phyloP scores from a whole-genome alignment of 2,113 vertebrate genomes.

The Mellivora capensis region DNA sequence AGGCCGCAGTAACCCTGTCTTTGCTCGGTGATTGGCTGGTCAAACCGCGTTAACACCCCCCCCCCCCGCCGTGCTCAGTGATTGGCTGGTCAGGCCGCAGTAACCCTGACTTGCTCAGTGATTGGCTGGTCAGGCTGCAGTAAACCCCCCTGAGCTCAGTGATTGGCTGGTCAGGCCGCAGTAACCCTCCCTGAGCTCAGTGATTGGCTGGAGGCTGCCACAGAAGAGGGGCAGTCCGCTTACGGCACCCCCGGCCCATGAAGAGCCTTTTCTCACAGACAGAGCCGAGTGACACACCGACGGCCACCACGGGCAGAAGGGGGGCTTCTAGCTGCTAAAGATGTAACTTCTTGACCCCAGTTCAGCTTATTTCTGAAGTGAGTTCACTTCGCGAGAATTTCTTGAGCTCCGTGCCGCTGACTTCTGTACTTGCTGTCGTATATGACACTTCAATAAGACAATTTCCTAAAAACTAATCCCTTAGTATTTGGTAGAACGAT shows the following conservation, averaged over 20 bases:
- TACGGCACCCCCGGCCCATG: not conserved
- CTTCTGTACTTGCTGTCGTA: not conserved
- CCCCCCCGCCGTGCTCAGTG: not conserved
- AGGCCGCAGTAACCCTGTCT: not conserved
- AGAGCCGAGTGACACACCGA: not conserved
- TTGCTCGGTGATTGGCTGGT: not conserved
- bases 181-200: not conserved
- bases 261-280: not conserved
- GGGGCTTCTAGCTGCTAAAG: not conserved
- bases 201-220: not conserved
- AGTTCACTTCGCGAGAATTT: not conserved
- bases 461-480: not conserved
- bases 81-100: not conserved
- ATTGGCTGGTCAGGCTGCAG: not conserved
- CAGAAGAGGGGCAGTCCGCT: not conserved
- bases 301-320: fast-evolving
- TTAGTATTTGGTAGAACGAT: not conserved
- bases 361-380: not conserved
- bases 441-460: not conserved
- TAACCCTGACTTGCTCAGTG: not conserved
- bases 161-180: not conserved
- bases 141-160: not conserved
- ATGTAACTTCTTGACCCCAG: not conserved
- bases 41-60: no score
- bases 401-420: not conserved